A percentile compares a stretch with the other conserved stretches of the same genome.
These are phyloP conservation scores for Panthera leo DNA, from an alignment of 2,113 vertebrate species.

Conservation along the genomic window DNA sequence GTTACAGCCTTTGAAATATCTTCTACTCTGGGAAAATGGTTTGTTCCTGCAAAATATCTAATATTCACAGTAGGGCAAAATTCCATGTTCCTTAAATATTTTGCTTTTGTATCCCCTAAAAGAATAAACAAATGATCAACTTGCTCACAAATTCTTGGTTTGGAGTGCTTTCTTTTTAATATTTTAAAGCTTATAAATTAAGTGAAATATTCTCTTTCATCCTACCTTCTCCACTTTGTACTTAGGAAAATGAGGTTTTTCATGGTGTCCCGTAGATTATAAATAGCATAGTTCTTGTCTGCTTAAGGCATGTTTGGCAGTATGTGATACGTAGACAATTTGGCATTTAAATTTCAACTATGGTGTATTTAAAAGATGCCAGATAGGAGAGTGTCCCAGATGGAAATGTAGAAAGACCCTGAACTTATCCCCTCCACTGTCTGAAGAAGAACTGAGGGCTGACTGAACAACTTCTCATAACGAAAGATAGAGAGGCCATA, in stretches of 20 bases:
- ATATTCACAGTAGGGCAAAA: not conserved
- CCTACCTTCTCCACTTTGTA: not conserved
- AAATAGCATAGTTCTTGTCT: not conserved
- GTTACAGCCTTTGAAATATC: not conserved
- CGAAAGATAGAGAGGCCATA: not conserved
- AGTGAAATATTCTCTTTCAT: not conserved
- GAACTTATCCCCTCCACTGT: not conserved
- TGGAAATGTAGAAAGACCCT: not conserved
- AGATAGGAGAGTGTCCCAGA: not conserved
- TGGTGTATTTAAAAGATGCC: not conserved
- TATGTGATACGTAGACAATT: not conserved
- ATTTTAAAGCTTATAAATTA: not conserved
- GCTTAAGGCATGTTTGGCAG: not conserved
- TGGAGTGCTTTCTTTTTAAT: constrained; percentile 8
- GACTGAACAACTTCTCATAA: not conserved
- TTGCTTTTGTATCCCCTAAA: not conserved
- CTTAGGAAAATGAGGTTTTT: constrained; percentile 23
- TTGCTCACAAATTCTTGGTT: not conserved
- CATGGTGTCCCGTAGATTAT: not conserved
- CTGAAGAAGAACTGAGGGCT: not conserved
- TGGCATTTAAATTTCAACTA: not conserved
- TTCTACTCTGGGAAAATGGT: not conserved
- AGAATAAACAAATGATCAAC: not conserved
- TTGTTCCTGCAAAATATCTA: constrained; percentile 31
- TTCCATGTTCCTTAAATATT: constrained; percentile 9